phyloP scores from a whole-genome alignment of 2,888 invertebrate genomes.

The Neoitamus cyanurus region DNA sequence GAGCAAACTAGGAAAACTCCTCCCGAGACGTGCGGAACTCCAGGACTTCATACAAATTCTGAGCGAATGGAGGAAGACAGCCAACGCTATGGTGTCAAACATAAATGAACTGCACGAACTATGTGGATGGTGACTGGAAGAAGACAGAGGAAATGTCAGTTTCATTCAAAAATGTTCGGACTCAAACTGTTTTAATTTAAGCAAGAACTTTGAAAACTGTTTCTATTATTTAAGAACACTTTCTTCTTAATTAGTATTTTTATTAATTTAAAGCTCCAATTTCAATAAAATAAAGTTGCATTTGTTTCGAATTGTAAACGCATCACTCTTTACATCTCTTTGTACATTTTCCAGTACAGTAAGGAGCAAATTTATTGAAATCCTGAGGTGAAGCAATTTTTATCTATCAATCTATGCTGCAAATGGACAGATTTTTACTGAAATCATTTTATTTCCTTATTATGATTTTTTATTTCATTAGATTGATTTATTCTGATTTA shows the following conservation, averaged over 20 bases:
- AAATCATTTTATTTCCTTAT: too few species aligned
- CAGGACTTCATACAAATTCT: slow-evolving; percentile 10
- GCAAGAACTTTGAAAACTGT: too few species aligned
- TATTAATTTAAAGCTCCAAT: too few species aligned
- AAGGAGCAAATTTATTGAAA: neutral
- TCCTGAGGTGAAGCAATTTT: too few species aligned
- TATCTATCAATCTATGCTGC: too few species aligned
- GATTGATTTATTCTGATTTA: too few species aligned
- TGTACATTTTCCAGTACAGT: neutral
- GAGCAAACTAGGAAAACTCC: neutral
- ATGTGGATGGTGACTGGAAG: neutral
- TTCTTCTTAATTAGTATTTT: neutral
- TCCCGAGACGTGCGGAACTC: neutral
- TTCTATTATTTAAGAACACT: neutral
- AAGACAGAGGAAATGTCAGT: neutral
- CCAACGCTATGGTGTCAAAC: slow-evolving; percentile 28
- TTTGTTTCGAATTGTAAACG: neutral
- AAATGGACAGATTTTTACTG: too few species aligned
- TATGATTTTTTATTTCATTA: too few species aligned
- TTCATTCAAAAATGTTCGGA: too few species aligned
- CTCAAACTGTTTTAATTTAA: too few species aligned
- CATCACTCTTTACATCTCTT: neutral
- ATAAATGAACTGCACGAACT: neutral
- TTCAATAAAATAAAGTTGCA: too few species aligned
- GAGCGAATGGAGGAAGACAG: neutral